These are phyloP conservation scores for Takifugu bimaculatus DNA, from an alignment of 2,113 vertebrate species.

Conservation along the genomic window DNA sequence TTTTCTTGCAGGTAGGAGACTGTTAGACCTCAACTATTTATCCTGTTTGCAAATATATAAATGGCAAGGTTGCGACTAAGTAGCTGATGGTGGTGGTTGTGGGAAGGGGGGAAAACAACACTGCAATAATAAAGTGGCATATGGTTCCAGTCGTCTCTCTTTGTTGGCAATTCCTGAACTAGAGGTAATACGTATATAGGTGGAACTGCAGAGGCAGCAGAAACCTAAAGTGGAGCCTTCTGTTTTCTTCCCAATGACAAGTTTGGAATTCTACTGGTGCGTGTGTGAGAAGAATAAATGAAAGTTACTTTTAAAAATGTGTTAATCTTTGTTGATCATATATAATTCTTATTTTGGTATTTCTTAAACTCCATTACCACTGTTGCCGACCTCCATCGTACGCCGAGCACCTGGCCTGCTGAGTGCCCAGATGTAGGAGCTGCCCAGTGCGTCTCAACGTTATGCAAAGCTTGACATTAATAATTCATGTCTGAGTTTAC, in stretches of 20 bases:
- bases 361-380: constrained; percentile 31
- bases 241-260: constrained; percentile 59
- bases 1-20: not conserved
- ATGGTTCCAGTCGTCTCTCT: constrained; percentile 61
- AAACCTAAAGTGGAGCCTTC: constrained; percentile 58
- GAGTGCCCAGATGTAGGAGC: constrained; percentile 57
- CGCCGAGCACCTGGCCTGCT: constrained; percentile 41
- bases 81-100: constrained; percentile 29
- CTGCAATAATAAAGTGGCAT: constrained; percentile 68
- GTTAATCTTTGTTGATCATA: no score
- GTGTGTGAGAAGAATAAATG: not conserved
- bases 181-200: constrained; percentile 64
- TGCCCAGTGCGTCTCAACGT: constrained; percentile 51
- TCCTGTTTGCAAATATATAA: constrained; percentile 65
- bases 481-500: constrained; percentile 74
- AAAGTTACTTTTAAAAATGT: no score
- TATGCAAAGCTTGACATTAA: constrained; percentile 68
- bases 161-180: constrained; percentile 67
- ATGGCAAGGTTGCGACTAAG: constrained; percentile 58
- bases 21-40: constrained; percentile 39
- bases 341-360: constrained; percentile 32
- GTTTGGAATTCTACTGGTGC: constrained; percentile 18
- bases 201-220: constrained; percentile 69
- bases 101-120: constrained; percentile 10
- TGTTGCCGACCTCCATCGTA: constrained; percentile 18